A percentile compares a stretch with the other conserved stretches of the same genome.
Conservation (phyloP, 1,140 invertebrate species). For the Mizuhopecten yessoensis region DNA sequence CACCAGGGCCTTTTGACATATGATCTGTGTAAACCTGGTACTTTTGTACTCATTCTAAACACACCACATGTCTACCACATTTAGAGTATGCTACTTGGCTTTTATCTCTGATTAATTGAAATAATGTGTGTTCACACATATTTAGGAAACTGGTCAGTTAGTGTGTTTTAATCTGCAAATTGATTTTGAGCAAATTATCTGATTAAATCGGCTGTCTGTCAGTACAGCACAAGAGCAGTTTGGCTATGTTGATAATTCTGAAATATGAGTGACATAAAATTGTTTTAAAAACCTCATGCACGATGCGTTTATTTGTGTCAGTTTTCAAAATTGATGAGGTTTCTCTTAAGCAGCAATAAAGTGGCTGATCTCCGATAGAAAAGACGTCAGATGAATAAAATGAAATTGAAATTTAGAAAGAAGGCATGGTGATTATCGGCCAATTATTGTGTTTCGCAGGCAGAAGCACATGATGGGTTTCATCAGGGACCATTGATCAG, state of each 20-base stretch:
- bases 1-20: no score
- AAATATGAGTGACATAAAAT: neutral
- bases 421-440: neutral
- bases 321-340: slow-evolving; percentile 4
- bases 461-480: neutral
- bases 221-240: neutral
- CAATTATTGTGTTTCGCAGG: neutral
- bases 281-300: neutral
- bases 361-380: neutral
- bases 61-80: no score
- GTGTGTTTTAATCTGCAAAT: neutral
- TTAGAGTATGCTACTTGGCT: no score
- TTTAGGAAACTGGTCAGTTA: neutral
- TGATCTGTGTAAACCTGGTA: no score
- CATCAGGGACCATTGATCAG: neutral
- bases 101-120: neutral
- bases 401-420: neutral
- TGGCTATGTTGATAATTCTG: neutral
- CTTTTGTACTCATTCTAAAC: no score
- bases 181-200: neutral
- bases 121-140: neutral
- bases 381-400: neutral
- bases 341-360: neutral
- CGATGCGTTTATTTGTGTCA: neutral
- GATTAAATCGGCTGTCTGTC: neutral